These are phyloP conservation scores for Porphyrio hochstetteri DNA, from an alignment of 2,113 vertebrate genomes.

Conservation along the genomic window DNA sequence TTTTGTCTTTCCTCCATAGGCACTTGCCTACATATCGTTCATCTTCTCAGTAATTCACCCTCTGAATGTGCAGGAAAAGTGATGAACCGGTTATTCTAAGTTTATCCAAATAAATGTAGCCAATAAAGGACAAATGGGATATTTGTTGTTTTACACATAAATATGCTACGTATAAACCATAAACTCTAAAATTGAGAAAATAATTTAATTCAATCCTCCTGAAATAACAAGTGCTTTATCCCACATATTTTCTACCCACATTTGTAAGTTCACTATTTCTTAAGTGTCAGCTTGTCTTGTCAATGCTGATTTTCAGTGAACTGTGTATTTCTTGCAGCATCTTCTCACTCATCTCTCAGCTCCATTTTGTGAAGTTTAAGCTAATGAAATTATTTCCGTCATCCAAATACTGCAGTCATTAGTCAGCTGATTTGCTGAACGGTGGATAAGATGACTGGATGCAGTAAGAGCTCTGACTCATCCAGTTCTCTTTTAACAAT, in stretches of 20 bases:
- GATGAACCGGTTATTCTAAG: conserved; percentile 6
- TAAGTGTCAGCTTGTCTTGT: background rate
- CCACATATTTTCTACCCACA: background rate
- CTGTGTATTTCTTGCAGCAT: background rate
- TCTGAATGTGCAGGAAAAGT: conserved; percentile 8
- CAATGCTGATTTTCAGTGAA: background rate
- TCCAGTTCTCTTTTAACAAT: background rate
- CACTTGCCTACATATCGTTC: background rate
- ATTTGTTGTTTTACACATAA: background rate
- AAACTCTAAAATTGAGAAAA: background rate
- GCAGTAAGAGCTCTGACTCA: background rate
- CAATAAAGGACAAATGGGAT: background rate
- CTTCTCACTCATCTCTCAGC: background rate
- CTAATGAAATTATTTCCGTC: background rate
- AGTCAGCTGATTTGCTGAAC: background rate
- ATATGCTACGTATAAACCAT: background rate
- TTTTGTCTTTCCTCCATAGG: conserved; percentile 9
- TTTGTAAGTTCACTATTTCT: background rate
- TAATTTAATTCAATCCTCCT: background rate
- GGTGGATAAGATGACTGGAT: background rate
- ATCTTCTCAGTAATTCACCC: background rate
- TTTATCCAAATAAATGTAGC: background rate
- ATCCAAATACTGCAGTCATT: background rate
- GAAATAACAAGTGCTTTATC: background rate
- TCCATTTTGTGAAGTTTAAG: background rate